phyloP scores from a whole-genome alignment of 2,797 vertebrate genomes.

The Phrynocephalus forsythii region DNA sequence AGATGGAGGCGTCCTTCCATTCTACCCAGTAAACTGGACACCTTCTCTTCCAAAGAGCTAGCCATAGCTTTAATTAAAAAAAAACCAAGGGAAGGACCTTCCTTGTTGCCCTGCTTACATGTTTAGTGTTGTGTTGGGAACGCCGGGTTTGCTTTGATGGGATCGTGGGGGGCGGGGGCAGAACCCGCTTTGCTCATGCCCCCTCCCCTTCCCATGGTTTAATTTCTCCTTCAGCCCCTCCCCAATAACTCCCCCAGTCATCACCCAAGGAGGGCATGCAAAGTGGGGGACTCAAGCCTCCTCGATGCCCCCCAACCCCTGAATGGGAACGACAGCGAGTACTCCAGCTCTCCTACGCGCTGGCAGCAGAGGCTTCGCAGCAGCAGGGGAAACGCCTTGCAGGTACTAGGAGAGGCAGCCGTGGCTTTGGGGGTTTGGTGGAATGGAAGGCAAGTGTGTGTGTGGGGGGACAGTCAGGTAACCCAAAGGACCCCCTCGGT shows the following conservation, averaged over 20 bases:
- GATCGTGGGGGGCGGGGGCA: neutral
- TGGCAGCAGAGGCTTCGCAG: conserved; percentile 72
- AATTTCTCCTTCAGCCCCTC: conserved; percentile 28
- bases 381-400: conserved; percentile 67
- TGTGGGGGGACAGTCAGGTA: neutral
- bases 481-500: neutral
- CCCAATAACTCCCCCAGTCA: conserved; percentile 21
- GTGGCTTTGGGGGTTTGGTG: neutral
- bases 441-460: too few relatives aligned
- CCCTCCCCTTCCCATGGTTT: neutral
- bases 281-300: conserved; percentile 47
- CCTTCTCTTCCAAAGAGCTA: neutral
- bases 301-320: conserved; percentile 39
- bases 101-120: neutral
- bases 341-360: conserved; percentile 74
- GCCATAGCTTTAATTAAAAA: neutral
- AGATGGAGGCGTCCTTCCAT: neutral
- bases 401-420: conserved; percentile 55
- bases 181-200: conserved; percentile 1
- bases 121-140: neutral
- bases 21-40: neutral
- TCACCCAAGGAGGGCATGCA: conserved; percentile 27
- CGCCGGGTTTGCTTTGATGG: neutral
- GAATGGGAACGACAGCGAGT: conserved; percentile 73
- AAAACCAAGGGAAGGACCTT: neutral